These are phyloP conservation scores for Campoplex capitator DNA, from an alignment of 2,888 invertebrate species.

Conservation along the genomic window DNA sequence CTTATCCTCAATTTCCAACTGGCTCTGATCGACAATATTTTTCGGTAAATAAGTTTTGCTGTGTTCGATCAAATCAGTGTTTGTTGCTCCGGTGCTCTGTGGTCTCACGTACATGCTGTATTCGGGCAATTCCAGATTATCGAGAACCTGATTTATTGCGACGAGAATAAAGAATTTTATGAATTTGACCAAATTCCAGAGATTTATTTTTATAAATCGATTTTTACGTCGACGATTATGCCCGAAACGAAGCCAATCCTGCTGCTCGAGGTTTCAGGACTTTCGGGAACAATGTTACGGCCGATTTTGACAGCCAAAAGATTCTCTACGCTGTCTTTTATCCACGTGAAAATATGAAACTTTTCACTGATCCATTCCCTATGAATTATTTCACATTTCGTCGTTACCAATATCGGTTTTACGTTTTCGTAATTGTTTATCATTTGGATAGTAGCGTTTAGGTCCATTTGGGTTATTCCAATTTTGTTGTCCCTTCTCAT, in stretches of 20 bases:
- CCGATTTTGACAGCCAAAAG: slow-evolving; percentile 73
- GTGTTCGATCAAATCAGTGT: slow-evolving; percentile 66
- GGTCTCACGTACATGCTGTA: slow-evolving; percentile 63
- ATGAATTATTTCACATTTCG: slow-evolving; percentile 81
- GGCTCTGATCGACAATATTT: slow-evolving; percentile 46
- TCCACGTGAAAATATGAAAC: slow-evolving; percentile 77
- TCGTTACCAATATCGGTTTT: slow-evolving; percentile 81
- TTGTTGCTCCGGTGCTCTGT: slow-evolving; percentile 60
- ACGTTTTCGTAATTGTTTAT: slow-evolving; percentile 81
- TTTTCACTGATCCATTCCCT: slow-evolving; percentile 78
- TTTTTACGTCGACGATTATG: slow-evolving; percentile 72
- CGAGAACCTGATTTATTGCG: slow-evolving; percentile 58
- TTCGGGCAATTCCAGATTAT: slow-evolving; percentile 65
- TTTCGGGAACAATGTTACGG: slow-evolving; percentile 52
- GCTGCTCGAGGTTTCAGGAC: slow-evolving; percentile 65
- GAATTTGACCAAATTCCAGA: no score
- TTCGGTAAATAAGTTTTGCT: slow-evolving; percentile 70
- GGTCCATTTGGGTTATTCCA: slow-evolving; percentile 82
- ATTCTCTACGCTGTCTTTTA: slow-evolving; percentile 75
- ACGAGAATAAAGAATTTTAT: neutral
- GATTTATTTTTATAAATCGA: neutral
- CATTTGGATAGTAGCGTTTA: slow-evolving; percentile 82
- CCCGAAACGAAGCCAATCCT: slow-evolving; percentile 68
- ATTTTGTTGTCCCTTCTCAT: slow-evolving; percentile 77
- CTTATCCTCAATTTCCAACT: slow-evolving; percentile 64